Percentiles rank a stretch among this genome's conserved stretches.
These are phyloP conservation scores for Strigamia crassipes DNA, from an alignment of 2,888 invertebrate genomes.

Conservation along the genomic window DNA sequence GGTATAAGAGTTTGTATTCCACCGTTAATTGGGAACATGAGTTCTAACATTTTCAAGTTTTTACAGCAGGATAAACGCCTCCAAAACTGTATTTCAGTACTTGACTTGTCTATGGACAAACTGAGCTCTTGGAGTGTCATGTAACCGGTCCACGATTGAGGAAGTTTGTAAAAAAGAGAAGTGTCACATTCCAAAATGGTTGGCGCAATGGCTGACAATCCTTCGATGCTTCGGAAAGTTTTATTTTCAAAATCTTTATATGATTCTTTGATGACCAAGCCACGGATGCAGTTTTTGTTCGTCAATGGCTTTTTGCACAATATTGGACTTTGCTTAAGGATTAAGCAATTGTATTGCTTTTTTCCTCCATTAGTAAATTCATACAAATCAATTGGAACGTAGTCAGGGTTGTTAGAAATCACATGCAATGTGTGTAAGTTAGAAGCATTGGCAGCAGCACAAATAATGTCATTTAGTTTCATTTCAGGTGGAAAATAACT, in stretches of 20 bases:
- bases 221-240: background rate
- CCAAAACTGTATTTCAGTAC: background rate
- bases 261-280: background rate
- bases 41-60: background rate
- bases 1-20: too few relatives aligned
- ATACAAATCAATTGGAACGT: background rate
- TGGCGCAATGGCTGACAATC: background rate
- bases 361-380: background rate
- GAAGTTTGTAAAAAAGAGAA: background rate
- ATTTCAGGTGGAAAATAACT: background rate
- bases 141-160: background rate
- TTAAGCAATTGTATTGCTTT: background rate
- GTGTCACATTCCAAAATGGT: background rate
- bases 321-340: background rate
- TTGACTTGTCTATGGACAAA: background rate
- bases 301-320: background rate
- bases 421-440: background rate
- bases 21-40: too few relatives aligned
- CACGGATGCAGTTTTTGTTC: background rate
- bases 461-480: background rate
- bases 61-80: background rate
- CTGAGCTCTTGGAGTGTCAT: background rate
- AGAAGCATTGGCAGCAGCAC: background rate
- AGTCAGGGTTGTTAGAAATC: background rate
- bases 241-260: too few relatives aligned